Evolutionary conservation across 2,888 invertebrate genomes (phyloP), one percentile per base, ranked within the genome.

Genomic region (Drosophila cognata): DNA sequence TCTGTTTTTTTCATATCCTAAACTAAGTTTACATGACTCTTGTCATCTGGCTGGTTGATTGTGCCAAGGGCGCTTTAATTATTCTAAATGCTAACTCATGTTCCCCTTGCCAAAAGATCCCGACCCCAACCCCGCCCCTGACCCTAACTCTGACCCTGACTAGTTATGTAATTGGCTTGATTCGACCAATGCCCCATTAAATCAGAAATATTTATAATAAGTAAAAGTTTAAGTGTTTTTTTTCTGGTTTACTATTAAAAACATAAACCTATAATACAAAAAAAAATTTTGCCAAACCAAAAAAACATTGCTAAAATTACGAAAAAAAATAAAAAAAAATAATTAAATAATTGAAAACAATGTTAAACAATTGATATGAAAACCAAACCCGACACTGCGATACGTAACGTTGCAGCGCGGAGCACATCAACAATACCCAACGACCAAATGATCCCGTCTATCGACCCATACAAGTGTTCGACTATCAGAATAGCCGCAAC

Each of bases 401-500:
- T 66, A 69, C 69, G 53, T 63, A 69, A 81, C 79, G 81, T 81
- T 81, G 74, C 81, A 81, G 81, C 71, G 68, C 60, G 70, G 81
- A 81, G 52, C 63, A 51, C 41, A 43, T 46, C 55, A 55, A 56
- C 65, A 63, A 62, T 31, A 51, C 6, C 50, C 57, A 57, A 21
- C 29, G 50, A 38, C 36, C 52, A 53, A 70, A 73, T 56, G 94
- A 94, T 77, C 94, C 94, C 71, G 92, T 95, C 84, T 94, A 94
- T 91, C 94, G 94, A 59, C 94, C 96, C 76, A 94, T 94, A 48
- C 94, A 95, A 87, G 95, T 96, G 77, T 95, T 96, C 83, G 96
- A 96, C 93, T 96, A 96, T 94, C 95, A 95, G 79, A 96, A 96
- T 92, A 95, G 95, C 91, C 51, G 48, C 36, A 88, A 92, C 59